Evolutionary conservation across 2,113 vertebrate genomes (phyloP), one percentile per base, ranked within the genome.

Genomic region (Tamias sibiricus): DNA sequence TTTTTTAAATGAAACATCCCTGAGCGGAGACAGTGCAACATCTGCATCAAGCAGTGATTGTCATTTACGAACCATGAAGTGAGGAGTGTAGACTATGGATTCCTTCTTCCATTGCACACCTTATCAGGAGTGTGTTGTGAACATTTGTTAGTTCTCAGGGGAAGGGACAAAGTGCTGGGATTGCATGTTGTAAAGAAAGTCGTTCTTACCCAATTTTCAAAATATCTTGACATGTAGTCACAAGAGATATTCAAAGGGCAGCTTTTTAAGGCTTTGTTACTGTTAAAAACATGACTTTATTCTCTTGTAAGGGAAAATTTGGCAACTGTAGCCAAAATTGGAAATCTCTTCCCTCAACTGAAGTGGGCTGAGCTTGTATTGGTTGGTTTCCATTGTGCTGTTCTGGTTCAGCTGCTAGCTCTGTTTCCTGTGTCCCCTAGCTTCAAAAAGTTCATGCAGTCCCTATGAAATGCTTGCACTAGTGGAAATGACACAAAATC

Each of bases 11-110:
- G 97, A 98, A 98, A 98, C 98, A 98, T 99, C 99, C 99, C 99
- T 99, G 99, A 99, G 99, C 97, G 97, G 98, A 98, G 98, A 99
- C 98, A 99, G 99, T 98, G 98, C 98, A 98, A 98, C 77, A 96
- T 98, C 98, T 98, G 98, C 98, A 44, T 99, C 94, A 96, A 99
- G 98, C 99, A 99, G 98, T 99, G 99, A 99, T 99, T 99, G 99
- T 99, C 99, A 98, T 98, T 98, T 98, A 98, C 97, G 49, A 98
- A 98, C 87, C 1, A 0, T 96, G 98, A 98, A 97, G 95, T 96
- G 89, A 90, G 95, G 95, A 95, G 66, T 59, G 97, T 96, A 97
- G 95, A 90, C 66, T 49, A 59, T 2, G 17, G 71, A 32, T 44
- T 81, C 91, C 97, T 90, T 80, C 94, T 82, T 92, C 81, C 90